Percentiles rank a stretch among this genome's conserved stretches.
These are phyloP conservation scores for Scomber scombrus DNA, from an alignment of 2,113 vertebrate genomes.

Conservation along the genomic window DNA sequence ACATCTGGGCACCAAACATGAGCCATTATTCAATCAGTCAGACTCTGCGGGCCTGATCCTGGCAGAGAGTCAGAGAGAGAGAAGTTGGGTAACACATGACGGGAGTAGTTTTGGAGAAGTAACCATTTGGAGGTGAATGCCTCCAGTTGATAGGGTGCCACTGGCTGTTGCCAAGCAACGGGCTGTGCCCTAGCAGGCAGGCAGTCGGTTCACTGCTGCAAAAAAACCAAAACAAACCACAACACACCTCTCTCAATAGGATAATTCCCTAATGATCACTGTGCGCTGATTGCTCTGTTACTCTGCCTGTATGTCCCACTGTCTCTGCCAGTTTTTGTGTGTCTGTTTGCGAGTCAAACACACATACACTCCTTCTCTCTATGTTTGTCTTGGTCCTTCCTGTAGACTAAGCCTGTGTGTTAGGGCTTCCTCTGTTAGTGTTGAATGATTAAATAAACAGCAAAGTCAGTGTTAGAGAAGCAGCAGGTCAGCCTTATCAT, in stretches of 20 bases:
- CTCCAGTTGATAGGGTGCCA: constrained; percentile 42
- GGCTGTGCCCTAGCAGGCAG: constrained; percentile 10
- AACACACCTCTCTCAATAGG: constrained; percentile 28
- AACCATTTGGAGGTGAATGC: constrained; percentile 47
- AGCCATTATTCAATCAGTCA: constrained; percentile 29
- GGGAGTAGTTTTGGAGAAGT: neutral
- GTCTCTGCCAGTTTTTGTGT: neutral
- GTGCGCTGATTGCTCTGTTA: constrained; percentile 2
- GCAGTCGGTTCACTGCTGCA: constrained; percentile 40
- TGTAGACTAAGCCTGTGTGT: constrained; percentile 32
- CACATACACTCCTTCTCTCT: neutral
- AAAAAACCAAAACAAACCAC: neutral
- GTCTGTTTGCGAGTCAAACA: constrained; percentile 10
- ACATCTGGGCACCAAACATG: constrained; percentile 67
- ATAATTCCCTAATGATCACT: constrained; percentile 26
- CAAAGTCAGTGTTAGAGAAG: constrained; percentile 23
- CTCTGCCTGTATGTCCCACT: constrained; percentile 2
- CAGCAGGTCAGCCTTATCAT: constrained; percentile 23
- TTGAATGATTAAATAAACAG: constrained; percentile 60
- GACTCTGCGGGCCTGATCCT: constrained; percentile 13
- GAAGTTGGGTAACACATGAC: constrained; percentile 46
- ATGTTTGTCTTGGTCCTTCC: constrained; percentile 61
- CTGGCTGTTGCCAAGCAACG: constrained; percentile 49
- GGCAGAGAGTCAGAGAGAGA: constrained; percentile 24
- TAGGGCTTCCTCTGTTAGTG: constrained; percentile 58